Base-by-base conservation (phyloP, 2,113 vertebrate genomes). In the Acinonyx jubatus region DNA sequence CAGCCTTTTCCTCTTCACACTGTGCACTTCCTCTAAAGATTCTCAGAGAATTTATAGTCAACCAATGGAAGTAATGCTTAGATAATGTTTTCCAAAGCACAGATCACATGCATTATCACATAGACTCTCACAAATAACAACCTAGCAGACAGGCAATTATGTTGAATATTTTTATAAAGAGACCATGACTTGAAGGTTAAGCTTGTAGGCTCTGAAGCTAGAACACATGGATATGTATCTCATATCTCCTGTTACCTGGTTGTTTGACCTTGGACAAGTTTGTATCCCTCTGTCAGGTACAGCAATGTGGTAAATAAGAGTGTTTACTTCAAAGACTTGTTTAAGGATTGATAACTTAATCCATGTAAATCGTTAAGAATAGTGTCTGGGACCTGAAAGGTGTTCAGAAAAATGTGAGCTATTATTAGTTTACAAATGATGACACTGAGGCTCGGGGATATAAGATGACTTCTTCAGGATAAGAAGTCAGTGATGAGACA, bases 391-490 rank as follows among this genome's bases (percentile, higher is more conserved):
- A 41, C 19, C 14, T 2, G 1, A 21, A 45, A 69, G 11, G 38
- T 41, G 18, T 38, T 86, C 36, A 94, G 68, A 15, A 86, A 93
- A 89, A 85, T 84, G 63, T 85, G 31, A 96, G 18, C 10, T 74
- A 33, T 73, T 63, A 83, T 48, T 73, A 48, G 57, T 87, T 95
- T 89, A 92, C 15, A 94, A 95, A 52, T 45, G 11, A 84, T 94
- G 36, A 57, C 31, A 86, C 0, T 86, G 13, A 92, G 16, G 5
- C 55, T 61, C 45, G 82, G 31, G 19, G 14, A 83, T 84, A 84
- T 38, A 86, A 89, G 87, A 86, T 41, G 27, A 21, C 38, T 74
- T 97, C 79, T 91, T 61, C 57, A 80, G 92, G 29, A 13, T 4
- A 88, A 38, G 36, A 38, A 41, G 29, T 68, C 41, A 78, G 11